Evolutionary conservation across 2,888 invertebrate genomes (phyloP).

Genomic region (Heliconius sara): DNA sequence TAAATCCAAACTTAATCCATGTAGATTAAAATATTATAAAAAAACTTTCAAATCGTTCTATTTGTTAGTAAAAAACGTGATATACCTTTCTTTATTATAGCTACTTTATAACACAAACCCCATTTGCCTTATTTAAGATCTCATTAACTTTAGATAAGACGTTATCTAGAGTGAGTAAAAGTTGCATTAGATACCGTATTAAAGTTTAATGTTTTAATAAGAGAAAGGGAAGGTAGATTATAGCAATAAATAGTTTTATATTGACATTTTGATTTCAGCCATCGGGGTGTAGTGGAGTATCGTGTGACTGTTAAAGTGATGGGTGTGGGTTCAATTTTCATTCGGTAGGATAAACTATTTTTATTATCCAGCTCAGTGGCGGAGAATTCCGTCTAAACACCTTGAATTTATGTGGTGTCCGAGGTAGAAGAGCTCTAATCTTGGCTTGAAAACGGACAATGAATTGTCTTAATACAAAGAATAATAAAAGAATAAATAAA

Average conservation of each 20-base stretch:
- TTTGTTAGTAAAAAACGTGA: background rate
- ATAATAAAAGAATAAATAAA: too few species aligned
- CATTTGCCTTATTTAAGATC: conserved; percentile 20
- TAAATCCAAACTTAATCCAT: background rate
- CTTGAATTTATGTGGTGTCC: too few species aligned
- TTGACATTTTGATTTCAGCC: background rate
- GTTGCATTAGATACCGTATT: conserved; percentile 1
- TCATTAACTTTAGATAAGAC: conserved; percentile 10
- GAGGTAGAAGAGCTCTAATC: too few species aligned
- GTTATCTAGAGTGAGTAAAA: conserved; percentile 8
- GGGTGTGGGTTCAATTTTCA: background rate
- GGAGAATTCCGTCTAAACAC: too few species aligned
- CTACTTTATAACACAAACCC: background rate
- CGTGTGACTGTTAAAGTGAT: background rate
- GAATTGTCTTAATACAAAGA: too few species aligned
- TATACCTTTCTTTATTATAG: background rate
- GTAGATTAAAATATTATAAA: background rate
- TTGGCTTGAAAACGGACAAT: too few species aligned
- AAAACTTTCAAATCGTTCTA: background rate
- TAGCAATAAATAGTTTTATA: background rate
- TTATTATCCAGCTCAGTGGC: too few species aligned
- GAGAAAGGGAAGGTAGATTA: background rate
- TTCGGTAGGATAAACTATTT: background rate
- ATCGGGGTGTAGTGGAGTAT: background rate
- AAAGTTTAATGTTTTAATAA: conserved; percentile 17